phyloP scores from a whole-genome alignment of 1,140 invertebrate genomes.

The Carcinoscorpius rotundicauda region DNA sequence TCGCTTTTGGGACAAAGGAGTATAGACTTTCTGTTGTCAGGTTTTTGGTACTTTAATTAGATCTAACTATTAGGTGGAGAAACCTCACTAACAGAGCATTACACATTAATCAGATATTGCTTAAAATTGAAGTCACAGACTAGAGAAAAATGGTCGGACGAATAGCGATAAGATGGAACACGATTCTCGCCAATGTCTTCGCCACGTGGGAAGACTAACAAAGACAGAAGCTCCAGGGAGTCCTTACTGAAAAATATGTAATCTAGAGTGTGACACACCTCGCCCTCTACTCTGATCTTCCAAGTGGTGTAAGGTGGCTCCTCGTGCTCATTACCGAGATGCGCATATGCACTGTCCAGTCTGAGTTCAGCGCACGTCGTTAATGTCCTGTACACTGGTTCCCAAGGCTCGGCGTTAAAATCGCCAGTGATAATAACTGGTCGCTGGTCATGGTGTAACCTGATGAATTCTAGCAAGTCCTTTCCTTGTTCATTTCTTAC shows the following conservation, averaged over 20 bases:
- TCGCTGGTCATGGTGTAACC: constrained; percentile 28
- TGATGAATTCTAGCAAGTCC: constrained; percentile 50
- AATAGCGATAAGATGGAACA: constrained; percentile 54
- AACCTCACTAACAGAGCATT: too few relatives aligned
- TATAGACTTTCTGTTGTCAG: too few relatives aligned
- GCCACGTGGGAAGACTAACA: constrained; percentile 49
- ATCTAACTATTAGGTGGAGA: too few relatives aligned
- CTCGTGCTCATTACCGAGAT: constrained; percentile 9
- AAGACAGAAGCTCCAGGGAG: constrained; percentile 42
- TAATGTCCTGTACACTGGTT: constrained; percentile 53
- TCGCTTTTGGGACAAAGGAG: too few relatives aligned
- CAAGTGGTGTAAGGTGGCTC: constrained; percentile 64
- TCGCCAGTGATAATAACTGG: constrained; percentile 59
- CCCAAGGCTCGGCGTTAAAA: constrained; percentile 62
- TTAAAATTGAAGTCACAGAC: constrained; percentile 47
- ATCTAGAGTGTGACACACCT: constrained; percentile 61
- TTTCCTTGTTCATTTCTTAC: constrained; percentile 60
- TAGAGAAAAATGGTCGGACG: constrained; percentile 67
- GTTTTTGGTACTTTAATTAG: too few relatives aligned
- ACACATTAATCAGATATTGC: too few relatives aligned
- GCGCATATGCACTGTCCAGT: constrained; percentile 33
- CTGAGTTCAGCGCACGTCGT: constrained; percentile 26
- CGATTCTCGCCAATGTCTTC: constrained; percentile 52
- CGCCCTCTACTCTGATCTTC: constrained; percentile 58
- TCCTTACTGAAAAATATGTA: constrained; percentile 57